phyloP scores from a whole-genome alignment of 2,797 vertebrate species.

The Typhlichthys subterraneus region DNA sequence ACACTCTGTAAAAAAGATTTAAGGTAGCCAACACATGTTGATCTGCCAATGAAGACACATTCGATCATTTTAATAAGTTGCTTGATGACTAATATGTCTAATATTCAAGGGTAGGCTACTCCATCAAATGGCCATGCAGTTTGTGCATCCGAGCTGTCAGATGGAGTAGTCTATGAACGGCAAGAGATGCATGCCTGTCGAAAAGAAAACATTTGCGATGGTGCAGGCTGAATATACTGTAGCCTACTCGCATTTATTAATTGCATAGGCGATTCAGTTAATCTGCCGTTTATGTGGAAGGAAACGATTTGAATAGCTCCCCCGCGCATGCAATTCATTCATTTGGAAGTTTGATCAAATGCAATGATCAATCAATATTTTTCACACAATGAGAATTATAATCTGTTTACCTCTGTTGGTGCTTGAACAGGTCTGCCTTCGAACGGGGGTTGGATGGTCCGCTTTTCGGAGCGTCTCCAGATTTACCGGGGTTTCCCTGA shows the following conservation, averaged over 20 bases:
- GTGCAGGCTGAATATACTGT: neutral
- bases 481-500: conserved; percentile 91
- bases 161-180: conserved; percentile 46
- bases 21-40: conserved; percentile 31
- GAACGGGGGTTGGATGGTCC: conserved; percentile 87
- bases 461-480: conserved; percentile 92
- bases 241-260: conserved; percentile 18
- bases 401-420: conserved; percentile 86
- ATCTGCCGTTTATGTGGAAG: conserved; percentile 29
- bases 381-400: conserved; percentile 22
- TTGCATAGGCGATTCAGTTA: conserved; percentile 18
- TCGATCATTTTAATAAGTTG: conserved; percentile 47
- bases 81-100: conserved; percentile 61
- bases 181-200: conserved; percentile 37
- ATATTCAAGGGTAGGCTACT: conserved; percentile 56
- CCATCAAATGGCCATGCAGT: conserved; percentile 60
- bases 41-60: conserved; percentile 26
- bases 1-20: conserved; percentile 46
- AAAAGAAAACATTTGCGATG: conserved; percentile 28
- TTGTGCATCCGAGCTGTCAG: conserved; percentile 61
- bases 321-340: conserved; percentile 46
- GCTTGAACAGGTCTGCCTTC: conserved; percentile 91
- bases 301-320: conserved; percentile 30
- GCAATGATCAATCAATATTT: conserved; percentile 36
- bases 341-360: conserved; percentile 76